Conservation (phyloP, 2,113 vertebrate species). For the Strigops habroptila region DNA sequence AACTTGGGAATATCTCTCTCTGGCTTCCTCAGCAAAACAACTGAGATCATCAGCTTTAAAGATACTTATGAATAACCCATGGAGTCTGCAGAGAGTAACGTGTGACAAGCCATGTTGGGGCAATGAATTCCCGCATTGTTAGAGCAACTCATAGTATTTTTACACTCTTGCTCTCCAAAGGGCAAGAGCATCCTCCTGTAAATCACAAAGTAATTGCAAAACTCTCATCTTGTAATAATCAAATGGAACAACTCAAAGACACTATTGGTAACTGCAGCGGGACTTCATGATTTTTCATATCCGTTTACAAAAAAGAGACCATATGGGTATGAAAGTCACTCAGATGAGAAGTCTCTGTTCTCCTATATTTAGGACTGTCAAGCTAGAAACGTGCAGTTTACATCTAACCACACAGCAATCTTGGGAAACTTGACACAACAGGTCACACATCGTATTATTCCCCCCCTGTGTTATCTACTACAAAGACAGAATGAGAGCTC, state of each 20-base stretch:
- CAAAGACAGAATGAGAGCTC: background rate
- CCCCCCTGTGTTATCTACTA: background rate
- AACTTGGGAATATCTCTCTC: conserved; percentile 4
- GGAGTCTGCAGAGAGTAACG: conserved; percentile 32
- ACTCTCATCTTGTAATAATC: conserved; percentile 36
- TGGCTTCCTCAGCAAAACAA: conserved; percentile 39
- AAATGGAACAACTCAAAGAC: conserved; percentile 30
- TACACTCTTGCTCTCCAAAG: conserved; percentile 71
- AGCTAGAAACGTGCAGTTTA: background rate
- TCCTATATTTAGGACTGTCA: background rate
- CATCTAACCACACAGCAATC: background rate
- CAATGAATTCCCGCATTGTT: conserved; percentile 65
- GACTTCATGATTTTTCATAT: background rate
- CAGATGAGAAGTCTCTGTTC: background rate
- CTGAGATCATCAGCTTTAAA: conserved; percentile 52
- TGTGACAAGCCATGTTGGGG: conserved; percentile 48
- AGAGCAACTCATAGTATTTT: conserved; percentile 12
- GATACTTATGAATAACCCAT: conserved; percentile 38
- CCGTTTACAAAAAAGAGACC: background rate
- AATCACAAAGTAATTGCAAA: background rate
- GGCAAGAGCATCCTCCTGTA: conserved; percentile 60
- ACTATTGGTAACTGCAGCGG: background rate
- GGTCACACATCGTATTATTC: background rate
- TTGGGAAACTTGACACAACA: background rate
- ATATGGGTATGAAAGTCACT: background rate